phyloP scores from a whole-genome alignment of 2,113 vertebrate genomes.

The Cyprinodon tularosa region DNA sequence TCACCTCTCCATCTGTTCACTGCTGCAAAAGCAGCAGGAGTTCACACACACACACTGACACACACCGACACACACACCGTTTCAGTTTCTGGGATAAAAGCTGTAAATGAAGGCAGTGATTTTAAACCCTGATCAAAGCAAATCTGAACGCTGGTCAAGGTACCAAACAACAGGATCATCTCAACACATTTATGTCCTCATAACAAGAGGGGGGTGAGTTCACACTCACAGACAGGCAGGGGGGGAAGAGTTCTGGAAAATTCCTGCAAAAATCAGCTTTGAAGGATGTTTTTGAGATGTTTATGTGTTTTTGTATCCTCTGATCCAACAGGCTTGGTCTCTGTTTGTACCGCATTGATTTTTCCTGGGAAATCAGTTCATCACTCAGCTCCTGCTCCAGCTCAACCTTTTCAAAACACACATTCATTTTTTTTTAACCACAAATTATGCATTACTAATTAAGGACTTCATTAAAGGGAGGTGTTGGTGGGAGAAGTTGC shows the following conservation, averaged over 20 bases:
- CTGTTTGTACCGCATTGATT: not conserved
- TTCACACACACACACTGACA: slow-evolving; percentile 6
- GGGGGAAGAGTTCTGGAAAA: too few relatives aligned
- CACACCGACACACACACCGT: slow-evolving; percentile 5
- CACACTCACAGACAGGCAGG: not conserved
- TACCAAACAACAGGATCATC: too few relatives aligned
- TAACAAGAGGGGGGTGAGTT: not conserved
- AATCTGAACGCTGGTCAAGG: not conserved
- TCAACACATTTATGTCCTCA: not conserved
- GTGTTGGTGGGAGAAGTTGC: not conserved
- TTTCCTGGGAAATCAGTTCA: not conserved
- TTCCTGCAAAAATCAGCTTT: not conserved
- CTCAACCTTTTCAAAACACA: not conserved
- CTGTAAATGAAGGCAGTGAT: not conserved
- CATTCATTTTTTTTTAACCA: not conserved
- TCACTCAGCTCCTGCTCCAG: not conserved
- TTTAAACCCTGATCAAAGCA: not conserved
- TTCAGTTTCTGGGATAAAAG: not conserved
- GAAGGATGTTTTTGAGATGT: not conserved
- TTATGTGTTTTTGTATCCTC: not conserved
- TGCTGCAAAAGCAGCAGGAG: slow-evolving; percentile 38
- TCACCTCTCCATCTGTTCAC: slow-evolving; percentile 50
- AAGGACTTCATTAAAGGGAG: not conserved
- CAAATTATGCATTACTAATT: not conserved
- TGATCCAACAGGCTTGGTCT: not conserved